These are phyloP conservation scores for Plebejus melissa DNA, from an alignment of 2,888 invertebrate species.

Conservation along the genomic window DNA sequence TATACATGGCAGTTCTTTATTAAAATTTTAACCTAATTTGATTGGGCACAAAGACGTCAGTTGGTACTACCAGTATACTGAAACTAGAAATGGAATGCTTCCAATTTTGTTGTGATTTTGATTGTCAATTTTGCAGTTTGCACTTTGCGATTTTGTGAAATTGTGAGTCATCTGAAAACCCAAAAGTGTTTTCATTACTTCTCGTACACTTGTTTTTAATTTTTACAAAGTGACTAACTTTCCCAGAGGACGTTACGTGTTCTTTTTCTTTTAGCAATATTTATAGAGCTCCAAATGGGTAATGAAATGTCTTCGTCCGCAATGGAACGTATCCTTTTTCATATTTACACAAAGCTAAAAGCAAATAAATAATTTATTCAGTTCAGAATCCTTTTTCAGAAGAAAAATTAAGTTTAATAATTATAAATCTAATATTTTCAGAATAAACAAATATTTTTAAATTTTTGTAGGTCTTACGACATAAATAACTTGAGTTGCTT, in stretches of 20 bases:
- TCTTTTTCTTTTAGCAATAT: conserved; percentile 46
- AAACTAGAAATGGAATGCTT: not conserved
- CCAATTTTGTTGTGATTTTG: conserved; percentile 13
- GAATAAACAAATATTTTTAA: no score
- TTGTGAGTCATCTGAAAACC: conserved; percentile 35
- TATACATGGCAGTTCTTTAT: not conserved
- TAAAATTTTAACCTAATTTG: not conserved
- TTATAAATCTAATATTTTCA: no score
- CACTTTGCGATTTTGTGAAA: conserved; percentile 9
- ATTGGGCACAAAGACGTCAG: not conserved
- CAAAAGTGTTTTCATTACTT: conserved; percentile 14
- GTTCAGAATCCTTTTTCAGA: not conserved
- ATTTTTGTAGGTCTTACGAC: no score
- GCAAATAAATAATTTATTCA: not conserved
- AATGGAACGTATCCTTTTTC: conserved; percentile 94
- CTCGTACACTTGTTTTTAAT: conserved; percentile 37
- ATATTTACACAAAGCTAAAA: conserved; percentile 13
- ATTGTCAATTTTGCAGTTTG: conserved; percentile 15
- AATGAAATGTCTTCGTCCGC: conserved; percentile 93
- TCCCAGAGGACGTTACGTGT: conserved; percentile 40
- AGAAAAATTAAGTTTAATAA: no score
- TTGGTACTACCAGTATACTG: not conserved
- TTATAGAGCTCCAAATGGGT: conserved; percentile 82
- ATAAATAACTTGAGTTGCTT: no score
- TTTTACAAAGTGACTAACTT: conserved; percentile 30